Evolutionary conservation across 1,140 invertebrate genomes (phyloP).

Genomic region (Pseudomyrmex flavicornis): DNA sequence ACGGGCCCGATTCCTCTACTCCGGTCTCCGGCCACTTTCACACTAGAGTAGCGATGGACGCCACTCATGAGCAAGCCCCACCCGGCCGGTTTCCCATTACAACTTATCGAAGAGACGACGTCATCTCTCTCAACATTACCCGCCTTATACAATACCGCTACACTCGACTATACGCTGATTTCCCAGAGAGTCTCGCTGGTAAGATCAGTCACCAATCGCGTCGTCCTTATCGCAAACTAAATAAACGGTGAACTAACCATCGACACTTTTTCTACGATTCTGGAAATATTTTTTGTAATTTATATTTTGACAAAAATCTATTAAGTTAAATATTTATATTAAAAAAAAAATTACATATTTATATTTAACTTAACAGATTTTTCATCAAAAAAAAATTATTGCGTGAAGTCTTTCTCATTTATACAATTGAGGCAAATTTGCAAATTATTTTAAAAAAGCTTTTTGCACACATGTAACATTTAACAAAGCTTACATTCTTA

Average conservation of each 20-base stretch:
- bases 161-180: background rate
- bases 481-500: background rate
- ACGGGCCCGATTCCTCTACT: conserved; percentile 8
- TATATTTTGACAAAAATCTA: too few relatives aligned
- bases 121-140: conserved; percentile 52
- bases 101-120: conserved; percentile 63
- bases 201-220: background rate
- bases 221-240: background rate
- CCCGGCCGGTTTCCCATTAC: conserved; percentile 41
- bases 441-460: background rate
- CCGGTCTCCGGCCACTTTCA: conserved; percentile 51
- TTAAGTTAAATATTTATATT: too few relatives aligned
- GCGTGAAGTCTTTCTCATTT: background rate
- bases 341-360: too few relatives aligned
- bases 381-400: background rate
- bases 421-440: background rate
- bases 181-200: background rate
- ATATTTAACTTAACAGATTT: too few relatives aligned
- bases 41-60: conserved; percentile 40
- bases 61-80: conserved; percentile 59
- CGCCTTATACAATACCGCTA: background rate
- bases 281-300: background rate
- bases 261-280: background rate
- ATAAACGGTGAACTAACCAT: background rate
- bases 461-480: background rate